Base-by-base conservation (phyloP, 2,113 vertebrate species). In the Sinocyclocheilus grahami region DNA sequence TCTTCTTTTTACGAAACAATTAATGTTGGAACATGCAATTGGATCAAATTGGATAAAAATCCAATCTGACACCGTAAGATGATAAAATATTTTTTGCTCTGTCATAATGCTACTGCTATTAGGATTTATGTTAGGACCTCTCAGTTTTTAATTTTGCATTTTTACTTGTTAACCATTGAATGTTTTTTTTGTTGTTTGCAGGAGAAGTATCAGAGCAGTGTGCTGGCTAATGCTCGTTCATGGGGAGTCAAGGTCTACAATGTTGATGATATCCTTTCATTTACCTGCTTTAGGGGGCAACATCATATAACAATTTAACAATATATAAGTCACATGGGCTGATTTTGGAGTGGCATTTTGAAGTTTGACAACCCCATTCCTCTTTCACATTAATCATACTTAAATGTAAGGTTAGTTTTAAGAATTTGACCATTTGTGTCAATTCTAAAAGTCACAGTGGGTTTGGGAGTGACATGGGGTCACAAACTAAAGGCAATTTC, bases 211-310 rank as follows among this genome's bases (percentile, higher is more conserved):
- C 85, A 89, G 67, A 88, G 89, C 92, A 95, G 93, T 81, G 93
- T 96, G 86, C 92, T 96, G 85, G 89, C 90, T 90, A 95, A 86
- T 1, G 95, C 97, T 46, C 92, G 88, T 51, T 95, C 94, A 37
- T 97, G 96, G 96, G 96, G 97, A 74, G 95, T 96, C 53, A 94
- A 92, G 92, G 94, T 97, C 85, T 82, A 97, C 86, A 93, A 92
- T 30, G 94, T 95, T 85, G 96, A 97, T 8, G 95, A 96, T 96
- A 97, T 95, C 94, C 93, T 94, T 93, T 91, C 79, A 24, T 75
- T 27, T 27, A 27, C 42, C 20, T 18, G 3, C 30, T 82, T 10
- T 30, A 30, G 5, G 13, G 63, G 13, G 16, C 8, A 77, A 42
- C 39, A 42, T 42, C 39, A 42, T 42, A 42, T 42, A 42, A 42